Evolutionary conservation across 2,888 invertebrate genomes (phyloP), one percentile per base, ranked within the genome.

Genomic region (Noctua comes): DNA sequence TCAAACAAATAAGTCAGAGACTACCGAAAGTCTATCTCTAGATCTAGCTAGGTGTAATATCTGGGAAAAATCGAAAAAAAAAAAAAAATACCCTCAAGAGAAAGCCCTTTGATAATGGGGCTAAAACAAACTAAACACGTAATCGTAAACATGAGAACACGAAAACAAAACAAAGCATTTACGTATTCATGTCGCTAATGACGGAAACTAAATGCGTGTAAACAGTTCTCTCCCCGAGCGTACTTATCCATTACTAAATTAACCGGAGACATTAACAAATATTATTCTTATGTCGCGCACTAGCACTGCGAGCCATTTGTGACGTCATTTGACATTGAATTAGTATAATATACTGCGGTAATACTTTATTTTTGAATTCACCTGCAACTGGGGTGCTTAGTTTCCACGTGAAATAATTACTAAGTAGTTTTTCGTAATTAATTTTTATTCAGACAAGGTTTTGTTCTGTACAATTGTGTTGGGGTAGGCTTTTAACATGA

Each of bases 191-290:
- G 3, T 31, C 31, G 3, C 3, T 54, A 75, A 59, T 31, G 27
- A 51, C n/a, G 24, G 13, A 57, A 62, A 68, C 21, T 48, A 62
- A 62, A 70, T 62, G 3, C 54, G 13, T 1, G 57, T 62, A 65
- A 68, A 68, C 64, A 77, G 31, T 79, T 84, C 21, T 82, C 77
- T 77, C 0, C 13, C 1, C 72, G 71, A 88, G 10, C 70, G 69
- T 84, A 88, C 89, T 18, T 24, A n/a, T 46, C 88, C 84, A 90
- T 90, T 90, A 90, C 90, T 78, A 88, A 90, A 90, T 90, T 86
- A 89, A 86, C 84, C 73, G 75, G 77, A 79, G 81, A 88, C 88
- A 85, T 85, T 80, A 86, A 89, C 88, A 90, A 90, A 90, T 89
- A 90, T 86, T 89, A 88, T 86, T 82, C 77, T 81, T 81, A 66